These are phyloP conservation scores for Leptopilina clavipes DNA, from an alignment of 1,140 invertebrate species.

Conservation along the genomic window DNA sequence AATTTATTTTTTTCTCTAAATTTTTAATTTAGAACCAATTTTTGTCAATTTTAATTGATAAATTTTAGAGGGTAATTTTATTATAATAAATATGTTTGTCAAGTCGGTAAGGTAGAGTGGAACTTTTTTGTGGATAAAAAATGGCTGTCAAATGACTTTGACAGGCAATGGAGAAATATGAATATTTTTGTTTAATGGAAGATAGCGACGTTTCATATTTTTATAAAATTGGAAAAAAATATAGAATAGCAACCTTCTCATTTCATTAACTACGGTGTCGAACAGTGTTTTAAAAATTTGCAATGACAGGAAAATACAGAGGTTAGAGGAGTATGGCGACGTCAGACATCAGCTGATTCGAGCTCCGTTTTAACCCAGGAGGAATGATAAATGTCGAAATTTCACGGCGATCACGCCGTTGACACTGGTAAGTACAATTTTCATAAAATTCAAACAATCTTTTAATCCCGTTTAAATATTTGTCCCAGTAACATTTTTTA, in stretches of 20 bases:
- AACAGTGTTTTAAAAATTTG: neutral
- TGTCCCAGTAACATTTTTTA: neutral
- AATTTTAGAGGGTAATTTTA: neutral
- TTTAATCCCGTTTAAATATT: neutral
- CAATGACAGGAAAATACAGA: constrained; percentile 45
- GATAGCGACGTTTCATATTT: neutral
- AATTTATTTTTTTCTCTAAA: too few relatives aligned
- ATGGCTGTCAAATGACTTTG: constrained; percentile 17
- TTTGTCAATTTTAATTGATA: too few relatives aligned
- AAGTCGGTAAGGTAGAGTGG: constrained; percentile 10
- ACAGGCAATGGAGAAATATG: neutral
- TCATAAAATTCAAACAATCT: neutral
- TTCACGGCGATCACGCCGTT: constrained; percentile 47
- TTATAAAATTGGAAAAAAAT: constrained; percentile 10
- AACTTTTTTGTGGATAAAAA: neutral
- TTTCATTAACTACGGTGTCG: neutral
- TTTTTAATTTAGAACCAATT: too few relatives aligned
- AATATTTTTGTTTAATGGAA: neutral
- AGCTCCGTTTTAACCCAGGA: constrained; percentile 38
- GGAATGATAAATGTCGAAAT: constrained; percentile 43
- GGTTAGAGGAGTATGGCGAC: constrained; percentile 46
- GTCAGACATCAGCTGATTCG: constrained; percentile 49
- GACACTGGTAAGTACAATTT: constrained; percentile 48
- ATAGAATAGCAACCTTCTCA: constrained; percentile 18
- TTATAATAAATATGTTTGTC: neutral